Evolutionary conservation across 2,113 vertebrate genomes (phyloP), one percentile per base, ranked within the genome.

Genomic region (Butastur rufipennis): DNA sequence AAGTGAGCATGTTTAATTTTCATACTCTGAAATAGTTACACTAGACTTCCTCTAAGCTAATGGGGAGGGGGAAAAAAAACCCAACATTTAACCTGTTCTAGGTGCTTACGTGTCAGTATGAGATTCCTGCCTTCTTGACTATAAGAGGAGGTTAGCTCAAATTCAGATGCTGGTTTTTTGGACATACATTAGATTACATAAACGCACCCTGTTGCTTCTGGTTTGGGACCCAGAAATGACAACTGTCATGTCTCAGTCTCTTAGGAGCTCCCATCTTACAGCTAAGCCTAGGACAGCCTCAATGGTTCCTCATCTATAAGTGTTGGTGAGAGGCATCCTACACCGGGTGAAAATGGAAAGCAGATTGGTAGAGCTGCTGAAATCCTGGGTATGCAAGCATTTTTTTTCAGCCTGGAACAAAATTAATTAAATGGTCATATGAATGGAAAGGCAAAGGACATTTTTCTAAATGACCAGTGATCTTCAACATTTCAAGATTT

Each of bases 51-150:
- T 74, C 16, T 43, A 34, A 65, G 7, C 6, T 32, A 20, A 32
- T 15, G 11, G 2, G 9, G 12, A 55, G 5, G 13, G 3, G 10
- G 13, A 25, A 16, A 16, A 47, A 36, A 23, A 0, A 0, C 1
- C 17, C 32, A 55, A 50, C 0, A 34, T 56, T 61, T 58, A 40
- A 34, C 11, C 31, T 53, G 31, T 1, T 81, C 79, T 52, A 48
- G 36, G 23, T 53, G 20, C 3, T 47, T n/a, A 32, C 12, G 4
- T 48, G 7, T 48, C 55, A 20, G 10, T 17, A 47, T 47, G 29
- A 83, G 6, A 26, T 38, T 90, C 14, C 18, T 50, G 23, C 52
- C 38, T 53, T 71, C 65, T 61, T 72, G 29, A 21, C 26, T 58
- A 6, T 23, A 38, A 43, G 47, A 80, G 2, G n/a, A 78, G 8